Conservation (phyloP, 2,888 invertebrate genomes). For the Dinocampus coccinellae region DNA sequence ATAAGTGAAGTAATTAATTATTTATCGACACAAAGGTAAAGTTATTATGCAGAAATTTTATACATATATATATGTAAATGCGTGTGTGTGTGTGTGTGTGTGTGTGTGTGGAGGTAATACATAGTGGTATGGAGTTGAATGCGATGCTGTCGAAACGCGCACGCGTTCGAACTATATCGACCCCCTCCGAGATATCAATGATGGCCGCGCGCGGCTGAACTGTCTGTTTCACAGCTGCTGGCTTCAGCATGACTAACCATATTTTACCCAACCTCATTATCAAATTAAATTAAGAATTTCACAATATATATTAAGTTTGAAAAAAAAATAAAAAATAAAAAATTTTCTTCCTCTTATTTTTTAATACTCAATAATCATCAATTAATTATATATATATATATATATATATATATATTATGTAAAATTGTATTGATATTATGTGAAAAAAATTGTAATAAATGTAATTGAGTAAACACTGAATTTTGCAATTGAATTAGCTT, state of each 20-base stretch:
- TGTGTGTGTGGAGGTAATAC: neutral
- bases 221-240: slow-evolving; percentile 42
- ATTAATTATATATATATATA: too few species aligned
- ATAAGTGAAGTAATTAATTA: neutral
- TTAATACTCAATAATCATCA: too few species aligned
- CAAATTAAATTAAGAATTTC: slow-evolving; percentile 4
- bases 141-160: slow-evolving; percentile 48
- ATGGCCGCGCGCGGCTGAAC: slow-evolving; percentile 34
- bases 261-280: slow-evolving; percentile 26
- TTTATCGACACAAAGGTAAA: neutral
- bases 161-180: slow-evolving; percentile 56
- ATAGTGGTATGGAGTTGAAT: neutral
- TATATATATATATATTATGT: too few species aligned
- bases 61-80: neutral
- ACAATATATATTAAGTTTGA: neutral
- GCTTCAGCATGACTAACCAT: slow-evolving; percentile 37
- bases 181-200: slow-evolving; percentile 40
- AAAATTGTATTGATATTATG: too few species aligned
- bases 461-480: neutral
- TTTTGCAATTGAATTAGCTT: neutral
- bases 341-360: neutral
- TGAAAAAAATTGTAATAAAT: too few species aligned
- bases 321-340: neutral
- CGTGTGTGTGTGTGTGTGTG: neutral
- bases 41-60: neutral